Evolutionary conservation across 2,113 vertebrate genomes (phyloP), one percentile per base, ranked within the genome.

Genomic region (Thinocorus orbignyianus): DNA sequence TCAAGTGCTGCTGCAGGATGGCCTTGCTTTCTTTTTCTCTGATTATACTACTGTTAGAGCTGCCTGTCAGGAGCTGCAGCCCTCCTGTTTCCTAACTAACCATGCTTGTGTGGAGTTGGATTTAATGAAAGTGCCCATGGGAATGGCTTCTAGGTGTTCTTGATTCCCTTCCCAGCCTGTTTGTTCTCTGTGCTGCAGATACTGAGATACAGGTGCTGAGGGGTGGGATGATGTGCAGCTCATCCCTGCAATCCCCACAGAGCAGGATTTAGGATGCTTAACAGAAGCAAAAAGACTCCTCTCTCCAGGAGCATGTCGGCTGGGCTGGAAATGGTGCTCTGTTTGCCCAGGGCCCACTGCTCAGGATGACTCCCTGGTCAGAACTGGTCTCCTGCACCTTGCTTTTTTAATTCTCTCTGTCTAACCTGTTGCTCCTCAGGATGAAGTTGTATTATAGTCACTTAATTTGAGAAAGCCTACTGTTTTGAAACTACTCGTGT

Each of bases 241-340:
- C 9, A 33, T 44, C 60, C 31, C 58, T 77, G 68, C 28, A 57
- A 39, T 55, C 49, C 19, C 25, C 1, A 4, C 41, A 46, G 73
- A 92, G 39, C 4, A 52, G 62, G 49, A 90, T 69, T 92, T 70
- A 61, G 41, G 61, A 31, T 72, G 65, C n/a, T 81, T 42, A 51
- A 31, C 4, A 17, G 72, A 55, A 13, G 55, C 37, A 60, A 86
- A 83, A 35, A 86, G 20, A 16, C 52, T 78, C 1, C 0, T 52
- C 13, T 33, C 28, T 64, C 19, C 48, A 68, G n/a, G 17, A 33
- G 35, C 0, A 0, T 14, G 4, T 37, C 7, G 3, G 7, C 13
- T 57, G 44, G 44, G 30, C 35, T 69, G 37, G 51, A 55, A 77
- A 86, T 3, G 8, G 7, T 42, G 15, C 25, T 66, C 30, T 49